phyloP scores from a whole-genome alignment of 2,797 vertebrate species.

The Danio tinwini region DNA sequence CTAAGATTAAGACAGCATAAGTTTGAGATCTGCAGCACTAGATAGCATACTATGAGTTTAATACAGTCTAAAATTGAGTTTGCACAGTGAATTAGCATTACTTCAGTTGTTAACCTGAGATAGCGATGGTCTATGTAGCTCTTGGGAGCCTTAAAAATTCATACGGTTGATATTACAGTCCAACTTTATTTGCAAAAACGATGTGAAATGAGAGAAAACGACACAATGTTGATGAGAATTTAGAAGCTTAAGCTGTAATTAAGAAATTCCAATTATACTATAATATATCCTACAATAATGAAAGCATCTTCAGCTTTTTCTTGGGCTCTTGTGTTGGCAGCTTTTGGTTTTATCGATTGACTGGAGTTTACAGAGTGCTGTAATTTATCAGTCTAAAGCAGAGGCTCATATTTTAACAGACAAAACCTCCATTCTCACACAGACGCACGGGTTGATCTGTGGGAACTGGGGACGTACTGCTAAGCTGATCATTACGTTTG shows the following conservation, averaged over 20 bases:
- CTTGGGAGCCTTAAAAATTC: slow-evolving; percentile 16
- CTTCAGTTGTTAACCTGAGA: slow-evolving; percentile 37
- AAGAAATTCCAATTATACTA: slow-evolving; percentile 17
- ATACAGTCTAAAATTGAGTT: slow-evolving; percentile 37
- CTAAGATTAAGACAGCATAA: slow-evolving; percentile 40
- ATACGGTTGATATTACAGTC: neutral
- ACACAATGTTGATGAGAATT: slow-evolving; percentile 15
- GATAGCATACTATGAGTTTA: slow-evolving; percentile 38
- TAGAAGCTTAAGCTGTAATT: slow-evolving; percentile 2
- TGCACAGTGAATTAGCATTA: slow-evolving; percentile 46
- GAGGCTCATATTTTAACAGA: slow-evolving; percentile 37
- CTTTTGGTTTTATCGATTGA: slow-evolving; percentile 26
- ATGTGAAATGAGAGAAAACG: slow-evolving; percentile 21
- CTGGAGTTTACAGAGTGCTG: slow-evolving; percentile 24
- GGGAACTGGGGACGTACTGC: slow-evolving; percentile 29
- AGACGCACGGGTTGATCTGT: slow-evolving; percentile 31
- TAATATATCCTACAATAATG: neutral
- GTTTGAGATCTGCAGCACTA: slow-evolving; percentile 40
- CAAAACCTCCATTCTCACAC: slow-evolving; percentile 25
- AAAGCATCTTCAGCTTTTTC: neutral
- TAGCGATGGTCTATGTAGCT: slow-evolving; percentile 28
- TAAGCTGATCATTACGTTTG: slow-evolving; percentile 76
- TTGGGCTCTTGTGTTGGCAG: slow-evolving; percentile 3
- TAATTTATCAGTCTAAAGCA: slow-evolving; percentile 45
- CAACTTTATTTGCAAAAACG: slow-evolving; percentile 5